Evolutionary conservation across 1,140 invertebrate species (phyloP).

Genomic region (Akabosia matsudoensis): DNA sequence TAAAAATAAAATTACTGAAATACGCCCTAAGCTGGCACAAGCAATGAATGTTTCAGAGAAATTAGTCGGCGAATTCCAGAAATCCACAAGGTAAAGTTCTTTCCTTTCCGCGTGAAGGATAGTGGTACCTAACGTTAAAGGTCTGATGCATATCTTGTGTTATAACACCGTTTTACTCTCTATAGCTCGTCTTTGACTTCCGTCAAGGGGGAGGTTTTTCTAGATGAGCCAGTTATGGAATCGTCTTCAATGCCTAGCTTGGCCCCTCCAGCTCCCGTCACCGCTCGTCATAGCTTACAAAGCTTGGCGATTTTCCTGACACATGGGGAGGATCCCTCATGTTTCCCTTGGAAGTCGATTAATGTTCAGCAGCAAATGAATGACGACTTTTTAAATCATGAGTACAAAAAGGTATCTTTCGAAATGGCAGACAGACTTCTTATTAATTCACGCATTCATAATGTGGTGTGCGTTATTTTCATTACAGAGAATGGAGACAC

Average conservation of each 20-base stretch:
- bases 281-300: background rate
- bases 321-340: constrained; percentile 23
- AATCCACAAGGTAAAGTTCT: background rate
- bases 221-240: constrained; percentile 9
- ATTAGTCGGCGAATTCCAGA: background rate
- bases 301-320: constrained; percentile 25
- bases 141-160: background rate
- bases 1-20: no score
- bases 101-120: no score
- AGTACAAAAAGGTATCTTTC: background rate
- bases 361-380: constrained; percentile 38
- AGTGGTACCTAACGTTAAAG: no score
- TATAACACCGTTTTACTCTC: background rate
- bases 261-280: background rate
- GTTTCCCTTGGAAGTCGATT: constrained; percentile 33
- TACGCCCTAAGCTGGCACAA: background rate
- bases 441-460: no score
- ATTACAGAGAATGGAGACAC: background rate
- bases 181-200: background rate
- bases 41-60: background rate
- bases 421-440: background rate
- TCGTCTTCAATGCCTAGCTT: constrained; percentile 22
- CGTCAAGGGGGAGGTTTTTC: background rate
- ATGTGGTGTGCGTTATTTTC: no score
- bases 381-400: constrained; percentile 16